Conservation (phyloP, 2,113 vertebrate species). For the Entelurus aequoreus region DNA sequence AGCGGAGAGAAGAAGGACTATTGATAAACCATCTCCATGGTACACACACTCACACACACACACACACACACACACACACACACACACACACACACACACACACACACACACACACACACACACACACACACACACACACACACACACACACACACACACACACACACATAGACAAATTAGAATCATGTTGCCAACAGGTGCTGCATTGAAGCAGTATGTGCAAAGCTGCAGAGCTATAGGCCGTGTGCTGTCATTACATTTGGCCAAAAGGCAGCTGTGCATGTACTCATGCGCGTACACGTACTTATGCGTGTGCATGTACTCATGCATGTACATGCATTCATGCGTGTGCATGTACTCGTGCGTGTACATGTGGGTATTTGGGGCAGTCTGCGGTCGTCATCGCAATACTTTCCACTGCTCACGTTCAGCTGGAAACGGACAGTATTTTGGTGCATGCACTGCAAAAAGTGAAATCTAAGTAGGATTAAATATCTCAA, state of each 20-base stretch:
- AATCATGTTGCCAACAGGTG: constrained; percentile 60
- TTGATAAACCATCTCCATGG: constrained; percentile 28
- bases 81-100: background rate
- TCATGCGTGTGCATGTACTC: constrained; percentile 1
- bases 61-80: too few species aligned
- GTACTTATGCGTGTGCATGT: too few species aligned
- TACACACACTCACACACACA: too few species aligned
- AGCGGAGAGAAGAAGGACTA: constrained; percentile 20
- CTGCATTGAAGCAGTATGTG: constrained; percentile 54
- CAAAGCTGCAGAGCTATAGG: constrained; percentile 15
- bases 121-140: constrained; percentile 8
- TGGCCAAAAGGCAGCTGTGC: constrained; percentile 52
- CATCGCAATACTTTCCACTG: constrained; percentile 1
- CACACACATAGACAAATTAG: constrained; percentile 17
- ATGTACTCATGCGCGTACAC: constrained; percentile 19
- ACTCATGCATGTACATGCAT: background rate
- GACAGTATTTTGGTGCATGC: constrained; percentile 3
- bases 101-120: too few species aligned
- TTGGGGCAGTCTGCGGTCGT: background rate
- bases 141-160: constrained; percentile 20
- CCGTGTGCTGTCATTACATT: constrained; percentile 55
- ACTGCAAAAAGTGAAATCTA: too few species aligned
- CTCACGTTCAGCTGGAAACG: constrained; percentile 10
- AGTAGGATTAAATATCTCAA: too few species aligned
- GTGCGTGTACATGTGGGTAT: background rate